These are phyloP conservation scores for Acropternis orthonyx DNA, from an alignment of 2,797 vertebrate species.

Conservation along the genomic window DNA sequence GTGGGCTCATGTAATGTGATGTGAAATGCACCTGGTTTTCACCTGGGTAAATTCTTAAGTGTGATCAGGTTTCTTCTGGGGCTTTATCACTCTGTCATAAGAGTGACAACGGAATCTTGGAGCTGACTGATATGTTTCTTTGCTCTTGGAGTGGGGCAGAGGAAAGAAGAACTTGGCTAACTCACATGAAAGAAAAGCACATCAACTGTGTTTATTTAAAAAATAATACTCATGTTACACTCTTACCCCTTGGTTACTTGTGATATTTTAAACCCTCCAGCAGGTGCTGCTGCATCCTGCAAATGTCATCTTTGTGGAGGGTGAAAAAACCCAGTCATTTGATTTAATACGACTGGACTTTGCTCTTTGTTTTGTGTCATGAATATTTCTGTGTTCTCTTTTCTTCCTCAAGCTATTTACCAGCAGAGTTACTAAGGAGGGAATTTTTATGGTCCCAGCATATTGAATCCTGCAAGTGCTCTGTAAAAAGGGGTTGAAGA, in stretches of 20 bases:
- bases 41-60: not conserved
- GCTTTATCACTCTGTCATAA: not conserved
- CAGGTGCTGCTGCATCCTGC: conserved; percentile 58
- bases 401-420: not conserved
- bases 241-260: not conserved
- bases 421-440: not conserved
- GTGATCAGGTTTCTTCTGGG: not conserved
- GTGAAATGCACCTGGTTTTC: not conserved
- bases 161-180: not conserved
- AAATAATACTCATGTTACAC: fast-evolving
- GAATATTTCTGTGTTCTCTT: not conserved
- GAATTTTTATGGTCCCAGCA: not conserved
- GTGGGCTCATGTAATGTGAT: not conserved
- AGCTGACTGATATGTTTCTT: not conserved
- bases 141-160: not conserved
- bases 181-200: not conserved
- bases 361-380: not conserved
- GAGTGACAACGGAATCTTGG: not conserved
- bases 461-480: not conserved
- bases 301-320: fast-evolving
- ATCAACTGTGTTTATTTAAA: not conserved
- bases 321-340: not conserved
- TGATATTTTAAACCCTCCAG: conserved; percentile 42
- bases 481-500: not conserved
- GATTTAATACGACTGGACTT: not conserved